phyloP scores from a whole-genome alignment of 1,140 invertebrate species.

The Leptonema lineaticorne region DNA sequence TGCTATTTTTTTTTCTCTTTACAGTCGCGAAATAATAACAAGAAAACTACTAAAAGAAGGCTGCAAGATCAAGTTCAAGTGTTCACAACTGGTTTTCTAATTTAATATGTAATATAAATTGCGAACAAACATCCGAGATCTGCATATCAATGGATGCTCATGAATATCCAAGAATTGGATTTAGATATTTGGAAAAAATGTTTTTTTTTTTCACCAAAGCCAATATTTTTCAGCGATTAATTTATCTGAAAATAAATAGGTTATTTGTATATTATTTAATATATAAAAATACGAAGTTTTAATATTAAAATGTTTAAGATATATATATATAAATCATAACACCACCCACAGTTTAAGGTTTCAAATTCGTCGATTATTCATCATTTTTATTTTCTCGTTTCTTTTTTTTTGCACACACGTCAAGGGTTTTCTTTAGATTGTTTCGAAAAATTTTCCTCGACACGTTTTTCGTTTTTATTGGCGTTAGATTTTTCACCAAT shows the following conservation, averaged over 20 bases:
- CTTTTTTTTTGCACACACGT: no score
- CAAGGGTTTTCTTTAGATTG: background rate
- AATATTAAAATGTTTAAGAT: no score
- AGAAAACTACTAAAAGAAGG: no score
- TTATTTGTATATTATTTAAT: no score
- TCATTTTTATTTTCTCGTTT: no score
- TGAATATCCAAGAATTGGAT: background rate
- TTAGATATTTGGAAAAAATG: background rate
- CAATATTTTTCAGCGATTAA: background rate
- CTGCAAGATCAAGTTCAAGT: constrained; percentile 17
- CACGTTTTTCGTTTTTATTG: background rate
- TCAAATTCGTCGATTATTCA: no score
- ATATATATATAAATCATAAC: no score
- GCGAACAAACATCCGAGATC: background rate
- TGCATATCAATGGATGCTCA: background rate
- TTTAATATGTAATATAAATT: background rate
- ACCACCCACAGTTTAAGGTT: no score
- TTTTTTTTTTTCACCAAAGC: background rate
- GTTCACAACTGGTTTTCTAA: constrained; percentile 6
- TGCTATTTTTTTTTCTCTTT: background rate
- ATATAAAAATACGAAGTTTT: no score
- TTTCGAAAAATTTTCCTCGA: background rate
- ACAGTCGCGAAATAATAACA: background rate
- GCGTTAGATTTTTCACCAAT: background rate
- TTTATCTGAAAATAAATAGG: background rate